A percentile compares a stretch with the other conserved stretches of the same genome.
Conservation (phyloP, 1,140 invertebrate species). For the Drosophila athabasca region DNA sequence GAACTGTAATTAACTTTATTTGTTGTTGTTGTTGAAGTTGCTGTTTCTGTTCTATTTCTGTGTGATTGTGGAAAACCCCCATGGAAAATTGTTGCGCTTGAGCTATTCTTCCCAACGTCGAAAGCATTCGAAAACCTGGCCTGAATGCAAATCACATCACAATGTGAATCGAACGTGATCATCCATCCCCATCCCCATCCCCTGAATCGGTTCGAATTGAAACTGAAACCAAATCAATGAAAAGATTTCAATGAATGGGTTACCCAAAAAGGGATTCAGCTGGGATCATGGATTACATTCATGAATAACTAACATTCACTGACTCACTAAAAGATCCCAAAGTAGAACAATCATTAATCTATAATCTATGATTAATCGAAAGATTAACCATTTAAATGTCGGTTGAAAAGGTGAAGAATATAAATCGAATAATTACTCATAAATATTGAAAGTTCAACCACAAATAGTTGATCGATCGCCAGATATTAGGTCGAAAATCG, state of each 20-base stretch:
- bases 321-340: not conserved
- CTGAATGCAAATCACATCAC: slow-evolving; percentile 18
- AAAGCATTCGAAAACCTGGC: slow-evolving; percentile 44
- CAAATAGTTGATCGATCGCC: not conserved
- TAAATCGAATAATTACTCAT: too few relatives aligned
- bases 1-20: slow-evolving; percentile 37
- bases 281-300: too few relatives aligned
- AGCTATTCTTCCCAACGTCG: slow-evolving; percentile 21
- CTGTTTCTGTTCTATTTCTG: too few relatives aligned
- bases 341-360: not conserved
- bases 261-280: not conserved
- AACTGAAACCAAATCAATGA: too few relatives aligned
- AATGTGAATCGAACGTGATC: not conserved
- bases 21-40: too few relatives aligned
- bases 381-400: not conserved
- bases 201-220: too few relatives aligned
- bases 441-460: too few relatives aligned
- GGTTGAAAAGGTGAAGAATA: too few relatives aligned
- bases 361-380: not conserved
- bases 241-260: too few relatives aligned
- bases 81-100: slow-evolving; percentile 63
- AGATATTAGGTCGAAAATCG: slow-evolving; percentile 1
- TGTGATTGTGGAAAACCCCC: slow-evolving; percentile 28
- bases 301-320: too few relatives aligned
- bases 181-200: too few relatives aligned